Evolutionary conservation across 2,888 invertebrate species (phyloP).

Genomic region (Melinaea marsaeus): DNA sequence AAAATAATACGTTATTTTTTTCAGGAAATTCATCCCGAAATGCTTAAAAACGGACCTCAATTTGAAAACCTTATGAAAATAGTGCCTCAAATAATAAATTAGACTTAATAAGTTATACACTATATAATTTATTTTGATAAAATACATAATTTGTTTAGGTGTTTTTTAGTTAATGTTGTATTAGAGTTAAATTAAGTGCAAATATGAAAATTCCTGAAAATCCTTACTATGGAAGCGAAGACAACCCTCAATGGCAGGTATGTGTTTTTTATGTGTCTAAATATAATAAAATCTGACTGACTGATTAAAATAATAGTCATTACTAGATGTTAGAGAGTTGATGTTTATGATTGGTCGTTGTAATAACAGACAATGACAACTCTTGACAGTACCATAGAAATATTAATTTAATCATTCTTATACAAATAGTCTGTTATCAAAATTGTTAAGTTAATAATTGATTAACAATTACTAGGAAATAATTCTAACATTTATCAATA

Average conservation of each 20-base stretch:
- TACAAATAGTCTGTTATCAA: too few relatives aligned
- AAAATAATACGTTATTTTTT: conserved; percentile 33
- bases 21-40: conserved; percentile 55
- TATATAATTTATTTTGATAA: background rate
- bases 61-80: conserved; percentile 43
- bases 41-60: conserved; percentile 35
- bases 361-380: too few relatives aligned
- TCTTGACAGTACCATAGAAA: too few relatives aligned
- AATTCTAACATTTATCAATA: too few relatives aligned
- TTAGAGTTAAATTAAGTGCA: conserved; percentile 34
- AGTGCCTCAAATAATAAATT: conserved; percentile 42
- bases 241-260: conserved; percentile 73
- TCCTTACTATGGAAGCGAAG: conserved; percentile 69
- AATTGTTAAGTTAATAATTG: too few relatives aligned
- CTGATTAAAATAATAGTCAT: too few relatives aligned
- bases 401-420: too few relatives aligned
- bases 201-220: conserved; percentile 74
- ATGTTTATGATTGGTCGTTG: too few relatives aligned
- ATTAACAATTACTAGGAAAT: too few relatives aligned
- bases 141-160: conserved; percentile 2
- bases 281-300: too few relatives aligned
- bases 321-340: too few relatives aligned
- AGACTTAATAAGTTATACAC: conserved; percentile 6
- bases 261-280: conserved; percentile 16
- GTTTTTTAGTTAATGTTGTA: conserved; percentile 40